Evolutionary conservation across 2,113 vertebrate genomes (phyloP), one percentile per base, ranked within the genome.

Genomic region (Cervus canadensis): DNA sequence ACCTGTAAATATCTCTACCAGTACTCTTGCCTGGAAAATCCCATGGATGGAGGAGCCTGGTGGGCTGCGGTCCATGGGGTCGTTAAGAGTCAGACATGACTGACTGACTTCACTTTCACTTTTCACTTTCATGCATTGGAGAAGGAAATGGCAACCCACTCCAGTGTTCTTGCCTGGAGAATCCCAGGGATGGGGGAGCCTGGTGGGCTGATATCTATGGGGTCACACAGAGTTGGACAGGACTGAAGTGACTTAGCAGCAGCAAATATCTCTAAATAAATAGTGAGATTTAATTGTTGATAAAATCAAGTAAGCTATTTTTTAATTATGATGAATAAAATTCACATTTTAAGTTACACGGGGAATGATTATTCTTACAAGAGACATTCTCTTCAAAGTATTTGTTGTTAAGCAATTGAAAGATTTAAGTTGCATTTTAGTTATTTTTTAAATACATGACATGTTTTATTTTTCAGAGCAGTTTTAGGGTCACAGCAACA

Each of bases 321-420:
- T 85, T 89, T 40, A 79, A 33, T 87, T 82, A 78, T 71, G 54
- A 84, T 59, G 43, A 82, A 76, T 86, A 74, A 84, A 52, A 90
- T 83, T 87, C 30, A 81, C 57, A 33, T n/a, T 94, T 89, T 62
- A 89, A 15, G 3, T 59, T 78, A 94, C 9, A n/a, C 5, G 14
- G 13, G 54, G 25, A 84, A 16, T 74, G 33, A 52, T 82, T 25
- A 12, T 11, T 74, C 17, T 96, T 54, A 45, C 8, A 17, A 81
- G 50, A 85, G 12, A 88, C 25, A 2, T 17, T 85, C 52, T 85
- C 4, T 57, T 85, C 28, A 81, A 81, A 96, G 74, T 8, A 64
- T 62, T 91, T 84, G 21, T 60, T 79, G 36, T 52, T 56, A 76
- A 36, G 0, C 16, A 26, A 26, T 1, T 6, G 13, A 56, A 91